Evolutionary conservation across 2,113 vertebrate genomes (phyloP), one percentile per base, ranked within the genome.

Genomic region (Toxotes chatareus): DNA sequence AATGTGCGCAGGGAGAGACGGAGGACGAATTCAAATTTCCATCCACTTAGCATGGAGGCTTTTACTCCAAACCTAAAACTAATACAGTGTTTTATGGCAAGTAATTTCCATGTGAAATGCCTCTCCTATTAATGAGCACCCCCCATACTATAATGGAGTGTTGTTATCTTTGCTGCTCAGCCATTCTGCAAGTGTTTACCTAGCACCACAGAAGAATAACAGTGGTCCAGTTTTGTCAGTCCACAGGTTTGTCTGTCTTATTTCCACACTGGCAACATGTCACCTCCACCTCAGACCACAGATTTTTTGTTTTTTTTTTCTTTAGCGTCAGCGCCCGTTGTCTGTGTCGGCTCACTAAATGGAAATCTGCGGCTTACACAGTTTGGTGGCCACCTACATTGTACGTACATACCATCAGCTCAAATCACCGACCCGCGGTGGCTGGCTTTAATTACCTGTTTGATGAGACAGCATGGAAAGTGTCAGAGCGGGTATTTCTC

Each of bases 391-490:
- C 69, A 81, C 75, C 88, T 86, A 91, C 82, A 59, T 31, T 12
- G 83, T 62, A 67, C 72, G 36, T 68, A 76, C 62, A 81, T 80
- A 76, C 73, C 74, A 32, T 83, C 61, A 62, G 77, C 64, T 73
- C 55, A 67, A 84, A 78, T 64, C 79, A 68, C 49, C 51, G 46
- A 68, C 68, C 77, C 68, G 31, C 67, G 38, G 71, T 68, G 72
- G 60, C 84, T 91, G 91, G 46, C 91, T 91, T 85, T 90, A 91
- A 91, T 92, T 83, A 91, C 65, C 80, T 75, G 65, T 75, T 63
- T 91, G 86, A 89, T 87, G 90, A 86, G 80, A 80, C 67, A 1
- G 78, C 81, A 73, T 81, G 85, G 84, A 92, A 92, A 91, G 76
- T 83, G 73, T 86, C 68, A 46, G 76, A 80, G 80, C 12, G 40